These are phyloP conservation scores for Tympanoctomys barrerae DNA, from an alignment of 2,797 vertebrate species.

Conservation along the genomic window DNA sequence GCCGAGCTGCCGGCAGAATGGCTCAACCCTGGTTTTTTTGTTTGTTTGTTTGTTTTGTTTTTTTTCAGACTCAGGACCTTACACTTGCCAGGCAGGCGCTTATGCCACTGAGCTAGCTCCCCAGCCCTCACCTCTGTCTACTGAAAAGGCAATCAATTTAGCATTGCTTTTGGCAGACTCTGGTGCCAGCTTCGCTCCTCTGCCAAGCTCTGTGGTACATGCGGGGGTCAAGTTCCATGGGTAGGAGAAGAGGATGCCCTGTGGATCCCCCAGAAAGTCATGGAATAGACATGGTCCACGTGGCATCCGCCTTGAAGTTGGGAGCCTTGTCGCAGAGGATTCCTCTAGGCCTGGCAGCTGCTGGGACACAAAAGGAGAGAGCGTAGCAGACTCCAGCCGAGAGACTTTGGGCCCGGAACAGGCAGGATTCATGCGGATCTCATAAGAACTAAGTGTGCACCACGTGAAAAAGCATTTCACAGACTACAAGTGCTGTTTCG, in stretches of 20 bases:
- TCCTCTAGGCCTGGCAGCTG: not conserved
- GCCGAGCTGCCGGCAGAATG: constrained; percentile 97
- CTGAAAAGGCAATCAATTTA: constrained; percentile 96
- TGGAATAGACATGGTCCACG: not conserved
- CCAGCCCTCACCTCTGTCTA: constrained; percentile 93
- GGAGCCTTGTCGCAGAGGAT: not conserved
- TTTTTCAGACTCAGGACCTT: no score
- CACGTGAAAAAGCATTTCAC: not conserved
- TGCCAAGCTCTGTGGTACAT: constrained; percentile 97
- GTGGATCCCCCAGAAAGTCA: not conserved
- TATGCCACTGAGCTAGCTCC: no score
- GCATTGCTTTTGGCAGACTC: constrained; percentile 95
- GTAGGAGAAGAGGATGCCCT: constrained; percentile 98
- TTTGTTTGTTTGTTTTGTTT: no score
- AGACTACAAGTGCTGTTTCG: constrained; percentile 4
- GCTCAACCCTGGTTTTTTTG: not conserved
- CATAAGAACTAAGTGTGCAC: not conserved
- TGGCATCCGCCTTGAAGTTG: not conserved
- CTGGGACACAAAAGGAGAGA: not conserved
- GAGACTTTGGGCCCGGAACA: not conserved
- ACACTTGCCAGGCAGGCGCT: no score
- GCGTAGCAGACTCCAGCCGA: not conserved
- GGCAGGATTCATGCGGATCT: not conserved
- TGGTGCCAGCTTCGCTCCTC: constrained; percentile 90
- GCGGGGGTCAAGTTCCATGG: constrained; percentile 97